phyloP scores from a whole-genome alignment of 2,113 vertebrate genomes.

The Coracopsis vasa region DNA sequence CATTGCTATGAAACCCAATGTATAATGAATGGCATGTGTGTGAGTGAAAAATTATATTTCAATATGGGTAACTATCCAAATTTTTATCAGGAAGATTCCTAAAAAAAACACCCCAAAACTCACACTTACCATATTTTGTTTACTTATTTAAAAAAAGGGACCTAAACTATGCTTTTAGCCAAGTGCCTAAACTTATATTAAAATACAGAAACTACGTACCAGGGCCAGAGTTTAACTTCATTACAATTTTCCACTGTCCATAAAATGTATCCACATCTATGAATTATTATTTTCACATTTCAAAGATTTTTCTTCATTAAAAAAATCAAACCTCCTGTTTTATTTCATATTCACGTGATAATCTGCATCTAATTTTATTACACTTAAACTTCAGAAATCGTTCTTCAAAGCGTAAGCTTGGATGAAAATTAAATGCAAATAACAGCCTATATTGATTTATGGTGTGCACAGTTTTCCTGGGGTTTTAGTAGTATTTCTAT shows the following conservation, averaged over 20 bases:
- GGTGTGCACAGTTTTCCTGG: slow-evolving; percentile 46
- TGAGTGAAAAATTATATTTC: background rate
- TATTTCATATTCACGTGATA: background rate
- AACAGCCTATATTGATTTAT: slow-evolving; percentile 64
- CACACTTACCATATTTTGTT: background rate
- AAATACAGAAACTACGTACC: background rate
- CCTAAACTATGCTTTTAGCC: background rate
- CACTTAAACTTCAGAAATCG: background rate
- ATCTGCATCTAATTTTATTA: slow-evolving; percentile 28
- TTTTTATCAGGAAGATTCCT: background rate
- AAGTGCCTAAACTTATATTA: background rate
- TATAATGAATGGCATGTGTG: background rate
- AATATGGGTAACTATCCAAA: background rate
- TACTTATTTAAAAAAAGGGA: background rate
- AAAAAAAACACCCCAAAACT: background rate
- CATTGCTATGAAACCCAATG: background rate
- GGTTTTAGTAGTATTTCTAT: slow-evolving; percentile 64
- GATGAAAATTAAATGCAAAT: slow-evolving; percentile 71
- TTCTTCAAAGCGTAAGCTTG: slow-evolving; percentile 2
- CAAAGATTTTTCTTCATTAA: background rate
- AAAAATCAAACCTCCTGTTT: background rate
- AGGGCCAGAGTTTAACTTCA: background rate
- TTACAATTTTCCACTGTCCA: background rate
- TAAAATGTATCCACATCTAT: background rate
- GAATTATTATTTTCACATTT: background rate